Base-by-base conservation (phyloP, 2,797 vertebrate species). In the Naso thynnoides region DNA sequence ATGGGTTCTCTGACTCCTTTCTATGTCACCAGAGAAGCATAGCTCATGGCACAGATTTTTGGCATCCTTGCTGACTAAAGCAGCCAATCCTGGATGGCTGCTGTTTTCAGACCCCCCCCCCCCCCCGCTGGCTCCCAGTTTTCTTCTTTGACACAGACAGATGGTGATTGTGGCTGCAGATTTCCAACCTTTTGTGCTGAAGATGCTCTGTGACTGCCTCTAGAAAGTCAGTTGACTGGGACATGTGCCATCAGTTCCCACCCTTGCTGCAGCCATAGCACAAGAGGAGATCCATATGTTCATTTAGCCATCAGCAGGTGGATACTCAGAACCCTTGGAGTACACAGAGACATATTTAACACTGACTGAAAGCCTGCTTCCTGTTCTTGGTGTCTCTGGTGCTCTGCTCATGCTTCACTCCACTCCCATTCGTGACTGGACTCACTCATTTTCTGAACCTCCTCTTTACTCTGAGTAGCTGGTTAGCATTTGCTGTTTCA, bases 271-370 rank as follows among this genome's bases (percentile, higher is more conserved):
- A 61, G 62, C 39, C n/a, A 42, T 42, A 50, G 19, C 6, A 39
- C 31, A 65, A 57, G 29, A 72, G 27, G 33, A 83, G 61, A 68
- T 57, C 19, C 47, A 75, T 81, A 66, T 82, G 66, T 73, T 67
- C 1, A 64, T 76, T 74, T 66, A 63, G 15, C 27, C 21, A 66
- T 71, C 55, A 59, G 58, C 71, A 76, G 76, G 69, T 73, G 53
- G 66, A 61, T 54, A 67, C 15, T 31, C 39, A 56, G 60, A 70
- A 56, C 29, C 27, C 18, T 64, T 36, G 36, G 14, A 66, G 27
- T 18, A 49, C 60, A 61, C 58, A 9, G 59, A 41, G 47, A 45
- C 19, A 36, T 44, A 45, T 16, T 68, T 49, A 56, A 64, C 31
- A 58, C 39, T 64, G 39, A 52, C 26, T 53, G 27, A 58, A 62